Conservation (phyloP, 2,797 vertebrate genomes). For the Mormyrus proboscirostris region DNA sequence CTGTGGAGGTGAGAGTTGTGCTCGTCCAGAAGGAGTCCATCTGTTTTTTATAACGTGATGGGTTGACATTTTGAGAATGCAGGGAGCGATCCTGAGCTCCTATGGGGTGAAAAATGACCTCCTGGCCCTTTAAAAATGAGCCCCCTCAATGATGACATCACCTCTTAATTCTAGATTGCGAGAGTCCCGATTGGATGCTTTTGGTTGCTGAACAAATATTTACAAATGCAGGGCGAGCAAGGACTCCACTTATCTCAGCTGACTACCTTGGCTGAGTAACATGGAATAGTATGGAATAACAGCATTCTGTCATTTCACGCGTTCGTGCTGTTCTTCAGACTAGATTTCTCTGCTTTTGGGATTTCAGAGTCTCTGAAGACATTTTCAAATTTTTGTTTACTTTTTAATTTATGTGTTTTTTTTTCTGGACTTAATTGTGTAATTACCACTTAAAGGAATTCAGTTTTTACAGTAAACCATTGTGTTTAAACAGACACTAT, state of each 20-base stretch:
- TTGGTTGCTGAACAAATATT: conserved; percentile 43
- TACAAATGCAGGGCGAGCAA: conserved; percentile 20
- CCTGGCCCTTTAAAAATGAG: background rate
- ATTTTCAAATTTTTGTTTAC: conserved; percentile 33
- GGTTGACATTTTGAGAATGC: conserved; percentile 31
- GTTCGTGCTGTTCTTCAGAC: conserved; percentile 35
- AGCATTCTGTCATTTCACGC: conserved; percentile 26
- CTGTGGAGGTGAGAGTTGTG: background rate
- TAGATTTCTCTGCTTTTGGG: conserved; percentile 21
- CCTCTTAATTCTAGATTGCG: conserved; percentile 18
- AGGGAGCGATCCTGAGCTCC: conserved; percentile 32
- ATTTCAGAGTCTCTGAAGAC: conserved; percentile 38
- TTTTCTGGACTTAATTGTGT: conserved; percentile 56
- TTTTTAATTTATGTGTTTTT: conserved; percentile 64
- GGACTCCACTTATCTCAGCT: conserved; percentile 25
- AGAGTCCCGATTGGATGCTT: conserved; percentile 41
- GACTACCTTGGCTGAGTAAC: conserved; percentile 22
- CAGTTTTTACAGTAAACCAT: conserved; percentile 61
- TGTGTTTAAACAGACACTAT: conserved; percentile 56
- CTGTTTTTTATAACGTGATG: conserved; percentile 43
- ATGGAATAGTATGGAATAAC: conserved; percentile 23
- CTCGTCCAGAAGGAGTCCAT: conserved; percentile 39
- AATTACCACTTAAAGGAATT: conserved; percentile 66
- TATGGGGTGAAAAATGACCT: background rate
- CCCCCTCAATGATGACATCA: background rate